phyloP scores from a whole-genome alignment of 2,797 vertebrate genomes.

The Lophius americanus region DNA sequence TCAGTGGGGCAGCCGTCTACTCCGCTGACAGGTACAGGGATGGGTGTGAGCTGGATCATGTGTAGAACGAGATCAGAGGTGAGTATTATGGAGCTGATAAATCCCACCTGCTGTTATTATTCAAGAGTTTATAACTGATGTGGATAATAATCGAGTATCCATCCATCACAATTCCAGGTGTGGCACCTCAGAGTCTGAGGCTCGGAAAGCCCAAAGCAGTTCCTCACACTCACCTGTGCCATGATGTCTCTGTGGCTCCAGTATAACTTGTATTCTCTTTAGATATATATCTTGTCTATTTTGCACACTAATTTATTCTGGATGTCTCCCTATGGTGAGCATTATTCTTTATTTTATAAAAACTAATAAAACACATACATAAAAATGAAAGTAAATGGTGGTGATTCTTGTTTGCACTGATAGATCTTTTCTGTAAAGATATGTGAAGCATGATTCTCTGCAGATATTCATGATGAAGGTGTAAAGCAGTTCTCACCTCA shows the following conservation, averaged over 20 bases:
- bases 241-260: slow-evolving; percentile 20
- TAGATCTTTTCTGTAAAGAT: slow-evolving; percentile 20
- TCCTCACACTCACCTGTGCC: slow-evolving; percentile 33
- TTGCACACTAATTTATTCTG: slow-evolving; percentile 82
- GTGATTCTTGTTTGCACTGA: background rate
- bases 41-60: slow-evolving; percentile 12
- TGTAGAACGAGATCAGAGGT: slow-evolving; percentile 31
- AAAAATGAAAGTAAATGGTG: slow-evolving; percentile 3
- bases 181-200: slow-evolving; percentile 21
- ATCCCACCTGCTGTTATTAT: background rate
- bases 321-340: slow-evolving; percentile 67
- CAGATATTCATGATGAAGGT: slow-evolving; percentile 45
- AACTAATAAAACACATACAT: slow-evolving; percentile 47
- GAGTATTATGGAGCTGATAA: slow-evolving; percentile 28
- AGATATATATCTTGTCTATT: slow-evolving; percentile 57
- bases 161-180: slow-evolving; percentile 46
- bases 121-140: background rate
- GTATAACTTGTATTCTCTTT: slow-evolving; percentile 13
- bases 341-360: slow-evolving; percentile 28
- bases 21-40: slow-evolving; percentile 23
- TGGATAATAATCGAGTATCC: slow-evolving; percentile 46
- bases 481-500: slow-evolving; percentile 36
- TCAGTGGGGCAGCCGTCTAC: slow-evolving; percentile 19
- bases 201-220: slow-evolving; percentile 23
- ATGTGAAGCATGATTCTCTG: slow-evolving; percentile 36